phyloP scores from a whole-genome alignment of 2,888 invertebrate genomes.

The Monoplex corrugatus region DNA sequence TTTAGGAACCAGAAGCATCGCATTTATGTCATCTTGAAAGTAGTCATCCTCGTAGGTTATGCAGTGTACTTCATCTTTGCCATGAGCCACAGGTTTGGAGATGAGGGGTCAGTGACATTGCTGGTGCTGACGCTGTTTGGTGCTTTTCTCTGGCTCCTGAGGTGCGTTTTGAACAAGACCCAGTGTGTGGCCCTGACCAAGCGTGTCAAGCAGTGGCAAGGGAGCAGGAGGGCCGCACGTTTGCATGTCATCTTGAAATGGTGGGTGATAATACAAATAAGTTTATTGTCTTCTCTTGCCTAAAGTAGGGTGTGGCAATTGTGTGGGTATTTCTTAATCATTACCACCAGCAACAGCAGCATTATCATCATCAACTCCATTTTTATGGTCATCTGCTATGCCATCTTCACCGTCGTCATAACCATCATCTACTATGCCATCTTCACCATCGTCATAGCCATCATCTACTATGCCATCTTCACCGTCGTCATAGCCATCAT shows the following conservation, averaged over 20 bases:
- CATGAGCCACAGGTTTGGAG: slow-evolving; percentile 60
- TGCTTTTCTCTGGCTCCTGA: slow-evolving; percentile 38
- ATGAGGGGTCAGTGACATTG: slow-evolving; percentile 62
- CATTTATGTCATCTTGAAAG: neutral
- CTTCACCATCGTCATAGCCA: no score
- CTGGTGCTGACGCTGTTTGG: slow-evolving; percentile 58
- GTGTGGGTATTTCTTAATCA: no score
- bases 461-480: no score
- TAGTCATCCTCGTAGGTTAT: slow-evolving; percentile 44
- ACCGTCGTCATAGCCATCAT: no score
- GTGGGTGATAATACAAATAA: no score
- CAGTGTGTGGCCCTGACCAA: neutral
- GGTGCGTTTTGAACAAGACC: neutral
- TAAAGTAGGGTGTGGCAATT: no score
- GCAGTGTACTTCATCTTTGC: slow-evolving; percentile 60
- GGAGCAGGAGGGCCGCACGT: neutral
- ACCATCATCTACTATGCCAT: no score
- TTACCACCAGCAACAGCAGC: no score
- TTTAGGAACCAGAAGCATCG: neutral
- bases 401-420: no score
- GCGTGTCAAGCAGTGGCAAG: neutral
- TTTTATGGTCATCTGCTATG: no score
- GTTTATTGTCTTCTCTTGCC: no score
- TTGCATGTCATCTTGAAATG: neutral
- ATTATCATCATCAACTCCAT: no score